These are phyloP conservation scores for Ginglymostoma cirratum DNA, from an alignment of 2,113 vertebrate genomes.

Conservation along the genomic window DNA sequence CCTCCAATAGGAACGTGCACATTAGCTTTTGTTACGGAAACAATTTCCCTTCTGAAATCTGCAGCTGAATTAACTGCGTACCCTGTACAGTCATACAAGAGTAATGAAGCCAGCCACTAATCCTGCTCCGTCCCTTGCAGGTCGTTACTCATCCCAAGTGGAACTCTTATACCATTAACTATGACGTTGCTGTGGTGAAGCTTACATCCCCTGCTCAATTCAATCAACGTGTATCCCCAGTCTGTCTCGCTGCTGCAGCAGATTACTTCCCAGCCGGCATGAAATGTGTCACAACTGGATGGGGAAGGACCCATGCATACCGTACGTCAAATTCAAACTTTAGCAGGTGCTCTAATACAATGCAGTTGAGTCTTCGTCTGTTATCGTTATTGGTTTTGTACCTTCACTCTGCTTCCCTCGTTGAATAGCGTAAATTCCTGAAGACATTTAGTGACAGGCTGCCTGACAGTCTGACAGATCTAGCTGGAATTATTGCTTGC, in stretches of 20 bases:
- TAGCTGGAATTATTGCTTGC: not conserved
- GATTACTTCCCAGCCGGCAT: slow-evolving; percentile 40
- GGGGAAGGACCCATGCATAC: slow-evolving; percentile 47
- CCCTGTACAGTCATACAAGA: not conserved
- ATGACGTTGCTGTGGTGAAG: slow-evolving; percentile 54
- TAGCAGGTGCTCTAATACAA: not conserved
- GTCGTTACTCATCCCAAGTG: slow-evolving; percentile 53
- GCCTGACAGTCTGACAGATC: not conserved
- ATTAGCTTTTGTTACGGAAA: not conserved
- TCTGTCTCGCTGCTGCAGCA: slow-evolving; percentile 47
- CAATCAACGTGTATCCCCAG: slow-evolving; percentile 37
- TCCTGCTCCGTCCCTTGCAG: slow-evolving; percentile 39
- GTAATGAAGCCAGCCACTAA: not conserved
- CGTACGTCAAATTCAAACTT: slow-evolving; percentile 40
- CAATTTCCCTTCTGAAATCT: not conserved
- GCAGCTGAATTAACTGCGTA: not conserved
- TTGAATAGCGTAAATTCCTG: not conserved
- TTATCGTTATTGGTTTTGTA: not conserved
- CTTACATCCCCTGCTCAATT: slow-evolving; percentile 42
- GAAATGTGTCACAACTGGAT: slow-evolving; percentile 52
- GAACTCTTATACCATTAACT: slow-evolving; percentile 43
- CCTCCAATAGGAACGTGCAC: not conserved
- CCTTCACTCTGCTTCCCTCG: not conserved
- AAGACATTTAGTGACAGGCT: not conserved
- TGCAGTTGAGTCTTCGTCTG: not conserved